Evolutionary conservation across 1,140 invertebrate species (phyloP).

Genomic region (Manduca sexta): DNA sequence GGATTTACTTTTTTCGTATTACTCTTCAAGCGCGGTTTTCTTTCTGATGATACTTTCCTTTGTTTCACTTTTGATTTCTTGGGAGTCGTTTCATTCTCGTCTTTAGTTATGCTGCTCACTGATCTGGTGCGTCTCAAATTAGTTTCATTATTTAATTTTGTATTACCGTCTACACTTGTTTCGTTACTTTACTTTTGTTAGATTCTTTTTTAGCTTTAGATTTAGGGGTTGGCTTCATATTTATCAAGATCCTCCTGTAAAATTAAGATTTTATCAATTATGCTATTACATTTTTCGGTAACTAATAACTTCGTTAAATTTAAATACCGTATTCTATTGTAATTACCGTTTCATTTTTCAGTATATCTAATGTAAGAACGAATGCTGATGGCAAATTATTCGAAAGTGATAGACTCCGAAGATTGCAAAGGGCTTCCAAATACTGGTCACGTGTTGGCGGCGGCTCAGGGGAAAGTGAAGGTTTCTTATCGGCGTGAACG

Average conservation of each 20-base stretch:
- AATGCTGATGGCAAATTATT: constrained; percentile 59
- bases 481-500: constrained; percentile 25
- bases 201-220: constrained; percentile 32
- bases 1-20: constrained; percentile 51
- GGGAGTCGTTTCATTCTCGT: constrained; percentile 56
- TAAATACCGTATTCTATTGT: no score
- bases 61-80: constrained; percentile 53
- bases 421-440: constrained; percentile 43
- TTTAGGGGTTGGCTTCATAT: constrained; percentile 21
- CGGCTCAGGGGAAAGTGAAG: constrained; percentile 13
- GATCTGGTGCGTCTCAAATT: constrained; percentile 55
- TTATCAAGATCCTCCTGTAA: constrained; percentile 34
- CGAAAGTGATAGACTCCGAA: constrained; percentile 43
- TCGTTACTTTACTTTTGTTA: constrained; percentile 31
- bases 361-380: constrained; percentile 47
- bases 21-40: constrained; percentile 56
- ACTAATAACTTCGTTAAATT: no score
- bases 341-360: constrained; percentile 36
- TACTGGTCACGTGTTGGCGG: constrained; percentile 46
- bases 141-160: constrained; percentile 26
- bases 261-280: not conserved
- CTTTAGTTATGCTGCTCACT: constrained; percentile 59
- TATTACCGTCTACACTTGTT: constrained; percentile 29
- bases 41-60: constrained; percentile 53
- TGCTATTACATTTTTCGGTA: no score